Conservation (phyloP, 1,140 invertebrate genomes). For the Pantala flavescens region DNA sequence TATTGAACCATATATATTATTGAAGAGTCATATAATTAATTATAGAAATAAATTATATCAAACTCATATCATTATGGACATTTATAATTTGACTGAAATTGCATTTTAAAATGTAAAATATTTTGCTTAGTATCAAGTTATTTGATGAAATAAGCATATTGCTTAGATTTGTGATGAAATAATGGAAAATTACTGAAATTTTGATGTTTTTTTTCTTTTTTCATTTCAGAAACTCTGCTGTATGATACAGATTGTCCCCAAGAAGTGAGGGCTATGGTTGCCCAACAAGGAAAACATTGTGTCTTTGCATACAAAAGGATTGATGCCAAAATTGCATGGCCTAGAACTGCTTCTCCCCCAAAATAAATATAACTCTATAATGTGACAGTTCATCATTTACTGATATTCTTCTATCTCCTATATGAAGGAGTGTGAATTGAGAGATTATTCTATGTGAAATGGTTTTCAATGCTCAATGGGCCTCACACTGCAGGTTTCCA, state of each 20-base stretch:
- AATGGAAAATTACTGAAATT: too few species aligned
- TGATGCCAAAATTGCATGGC: conserved; percentile 95
- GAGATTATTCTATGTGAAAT: background rate
- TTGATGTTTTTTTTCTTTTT: conserved; percentile 21
- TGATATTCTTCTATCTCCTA: background rate
- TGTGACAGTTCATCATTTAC: background rate
- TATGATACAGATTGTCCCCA: conserved; percentile 84
- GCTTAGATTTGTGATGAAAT: too few species aligned
- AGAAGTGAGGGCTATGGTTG: conserved; percentile 55
- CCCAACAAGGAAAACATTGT: conserved; percentile 62
- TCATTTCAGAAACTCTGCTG: conserved; percentile 72
- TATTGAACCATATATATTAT: background rate
- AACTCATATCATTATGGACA: too few species aligned
- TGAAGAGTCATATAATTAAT: too few species aligned
- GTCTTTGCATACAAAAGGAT: conserved; percentile 89
- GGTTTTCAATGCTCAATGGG: background rate
- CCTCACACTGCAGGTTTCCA: background rate
- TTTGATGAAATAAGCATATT: too few species aligned
- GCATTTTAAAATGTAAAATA: too few species aligned
- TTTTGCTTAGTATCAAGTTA: too few species aligned
- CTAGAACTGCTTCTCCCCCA: conserved; percentile 43
- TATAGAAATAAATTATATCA: too few species aligned
- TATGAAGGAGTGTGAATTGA: background rate
- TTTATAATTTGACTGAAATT: too few species aligned
- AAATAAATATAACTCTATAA: background rate